These are phyloP conservation scores for Pristiophorus japonicus DNA, from an alignment of 2,113 vertebrate genomes.

Conservation along the genomic window DNA sequence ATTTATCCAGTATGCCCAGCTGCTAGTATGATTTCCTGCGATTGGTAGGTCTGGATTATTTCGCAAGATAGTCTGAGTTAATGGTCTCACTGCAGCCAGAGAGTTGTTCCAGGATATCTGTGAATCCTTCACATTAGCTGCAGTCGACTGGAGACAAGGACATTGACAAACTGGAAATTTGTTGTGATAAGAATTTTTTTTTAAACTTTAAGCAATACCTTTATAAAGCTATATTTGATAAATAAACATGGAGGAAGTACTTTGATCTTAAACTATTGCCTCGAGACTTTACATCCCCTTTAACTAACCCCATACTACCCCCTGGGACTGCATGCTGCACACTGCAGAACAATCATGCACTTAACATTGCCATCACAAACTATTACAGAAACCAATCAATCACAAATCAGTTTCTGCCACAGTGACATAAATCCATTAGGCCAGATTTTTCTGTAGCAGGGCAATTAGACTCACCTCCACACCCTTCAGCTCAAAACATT, in stretches of 20 bases:
- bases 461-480: background rate
- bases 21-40: background rate
- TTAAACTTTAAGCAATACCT: too few species aligned
- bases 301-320: background rate
- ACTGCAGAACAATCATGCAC: background rate
- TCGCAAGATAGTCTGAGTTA: background rate
- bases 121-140: background rate
- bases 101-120: background rate
- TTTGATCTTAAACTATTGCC: background rate
- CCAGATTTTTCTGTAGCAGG: background rate
- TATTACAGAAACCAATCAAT: background rate
- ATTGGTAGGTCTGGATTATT: background rate
- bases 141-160: background rate
- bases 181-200: too few species aligned
- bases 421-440: background rate
- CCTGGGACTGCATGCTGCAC: background rate
- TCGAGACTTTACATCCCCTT: background rate
- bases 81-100: background rate
- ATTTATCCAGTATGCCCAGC: background rate
- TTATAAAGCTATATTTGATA: too few species aligned
- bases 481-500: background rate
- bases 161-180: background rate
- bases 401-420: background rate
- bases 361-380: background rate
- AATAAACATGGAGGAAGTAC: too few species aligned